Percentiles rank a stretch among this genome's conserved stretches.
phyloP scores from a whole-genome alignment of 2,113 vertebrate genomes.

The Clupea harengus region DNA sequence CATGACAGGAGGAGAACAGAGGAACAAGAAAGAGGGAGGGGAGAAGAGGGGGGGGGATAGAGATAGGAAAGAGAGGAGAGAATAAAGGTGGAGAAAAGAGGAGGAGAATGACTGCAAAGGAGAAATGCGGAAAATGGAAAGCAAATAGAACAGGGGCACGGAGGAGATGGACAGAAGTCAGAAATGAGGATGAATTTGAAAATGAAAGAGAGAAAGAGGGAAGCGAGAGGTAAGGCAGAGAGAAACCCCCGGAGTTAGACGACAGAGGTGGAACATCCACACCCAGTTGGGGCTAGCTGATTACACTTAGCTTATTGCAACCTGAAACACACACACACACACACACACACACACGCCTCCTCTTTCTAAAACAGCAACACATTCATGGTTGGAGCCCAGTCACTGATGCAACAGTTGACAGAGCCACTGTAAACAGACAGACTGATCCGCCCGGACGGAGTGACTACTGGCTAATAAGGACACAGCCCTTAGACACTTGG shows the following conservation, averaged over 20 bases:
- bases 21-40: neutral
- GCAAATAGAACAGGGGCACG: neutral
- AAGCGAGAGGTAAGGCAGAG: neutral
- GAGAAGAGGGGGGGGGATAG: neutral
- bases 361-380: neutral
- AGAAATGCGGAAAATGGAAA: neutral
- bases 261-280: neutral
- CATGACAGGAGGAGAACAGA: constrained; percentile 26
- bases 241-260: neutral
- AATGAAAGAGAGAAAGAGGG: neutral
- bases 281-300: neutral
- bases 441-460: neutral
- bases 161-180: neutral
- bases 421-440: constrained; percentile 3
- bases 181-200: neutral
- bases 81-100: neutral
- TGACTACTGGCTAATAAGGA: neutral
- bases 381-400: neutral
- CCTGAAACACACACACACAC: neutral
- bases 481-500: neutral
- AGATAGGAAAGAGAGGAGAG: neutral
- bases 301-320: neutral
- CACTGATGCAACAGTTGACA: constrained; percentile 11
- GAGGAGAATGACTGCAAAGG: neutral
- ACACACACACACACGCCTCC: neutral